Percentiles rank a stretch among this genome's conserved stretches.
These are phyloP conservation scores for Aphelocoma coerulescens DNA, from an alignment of 2,113 vertebrate species.

Conservation along the genomic window DNA sequence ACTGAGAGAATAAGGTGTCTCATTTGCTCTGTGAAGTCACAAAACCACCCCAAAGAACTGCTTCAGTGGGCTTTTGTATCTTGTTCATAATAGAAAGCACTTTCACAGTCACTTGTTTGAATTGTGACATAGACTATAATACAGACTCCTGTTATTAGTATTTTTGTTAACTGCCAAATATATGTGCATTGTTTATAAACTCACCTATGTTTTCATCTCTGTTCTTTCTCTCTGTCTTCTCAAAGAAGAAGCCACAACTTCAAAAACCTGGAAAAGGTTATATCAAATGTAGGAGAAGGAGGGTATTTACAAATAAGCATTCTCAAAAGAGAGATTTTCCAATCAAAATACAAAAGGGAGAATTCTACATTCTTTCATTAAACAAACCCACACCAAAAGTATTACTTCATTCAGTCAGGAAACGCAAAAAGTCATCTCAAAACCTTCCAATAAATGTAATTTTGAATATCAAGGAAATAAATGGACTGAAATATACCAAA, in stretches of 20 bases:
- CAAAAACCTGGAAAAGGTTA: not conserved
- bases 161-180: not conserved
- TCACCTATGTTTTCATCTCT: rapidly evolving
- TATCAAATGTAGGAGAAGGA: not conserved
- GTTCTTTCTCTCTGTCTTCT: not conserved
- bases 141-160: not conserved
- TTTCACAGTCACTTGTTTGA: not conserved
- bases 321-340: not conserved
- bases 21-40: not conserved
- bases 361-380: not conserved
- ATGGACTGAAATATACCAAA: not conserved
- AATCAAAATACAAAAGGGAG: not conserved
- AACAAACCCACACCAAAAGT: not conserved
- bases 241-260: not conserved
- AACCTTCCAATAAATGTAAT: not conserved
- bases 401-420: not conserved
- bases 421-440: not conserved
- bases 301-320: not conserved
- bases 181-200: not conserved
- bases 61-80: not conserved
- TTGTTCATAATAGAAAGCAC: not conserved
- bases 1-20: not conserved
- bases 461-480: constrained; percentile 14
- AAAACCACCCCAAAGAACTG: not conserved
- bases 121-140: not conserved